Percentiles rank a stretch among this genome's conserved stretches.
These are phyloP conservation scores for Amorpha juglandis DNA, from an alignment of 2,888 invertebrate species.

Conservation along the genomic window DNA sequence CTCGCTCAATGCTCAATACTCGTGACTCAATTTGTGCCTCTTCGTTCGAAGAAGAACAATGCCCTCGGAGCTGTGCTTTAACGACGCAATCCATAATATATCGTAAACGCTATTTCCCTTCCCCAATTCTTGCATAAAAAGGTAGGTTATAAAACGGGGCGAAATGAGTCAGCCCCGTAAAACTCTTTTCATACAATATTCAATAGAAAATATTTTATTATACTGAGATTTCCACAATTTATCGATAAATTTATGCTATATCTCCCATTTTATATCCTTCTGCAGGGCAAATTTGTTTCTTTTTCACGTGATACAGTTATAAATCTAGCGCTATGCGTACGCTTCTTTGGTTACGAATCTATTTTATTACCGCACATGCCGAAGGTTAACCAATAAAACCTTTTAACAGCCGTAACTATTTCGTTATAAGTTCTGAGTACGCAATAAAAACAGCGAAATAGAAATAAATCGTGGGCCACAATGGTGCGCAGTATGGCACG, in stretches of 20 bases:
- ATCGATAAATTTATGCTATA: conserved; percentile 79
- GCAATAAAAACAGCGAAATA: conserved; percentile 81
- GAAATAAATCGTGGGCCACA: conserved; percentile 79
- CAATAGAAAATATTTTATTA: conserved; percentile 83
- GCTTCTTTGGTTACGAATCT: conserved; percentile 80
- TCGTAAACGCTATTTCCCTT: conserved; percentile 56
- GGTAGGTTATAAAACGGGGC: conserved; percentile 74
- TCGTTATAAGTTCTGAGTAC: conserved; percentile 83
- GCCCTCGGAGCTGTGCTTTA: conserved; percentile 43
- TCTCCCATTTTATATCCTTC: conserved; percentile 78
- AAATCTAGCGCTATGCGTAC: conserved; percentile 77
- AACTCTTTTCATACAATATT: conserved; percentile 82
- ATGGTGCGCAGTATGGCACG: conserved; percentile 47
- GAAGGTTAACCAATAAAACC: conserved; percentile 84
- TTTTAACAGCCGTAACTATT: conserved; percentile 84
- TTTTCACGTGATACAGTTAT: conserved; percentile 80
- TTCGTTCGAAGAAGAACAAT: conserved; percentile 66
- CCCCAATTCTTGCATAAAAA: conserved; percentile 71
- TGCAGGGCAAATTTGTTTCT: conserved; percentile 80
- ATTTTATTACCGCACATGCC: conserved; percentile 81
- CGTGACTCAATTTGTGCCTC: conserved; percentile 35
- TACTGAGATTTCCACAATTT: conserved; percentile 82
- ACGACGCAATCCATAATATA: conserved; percentile 49
- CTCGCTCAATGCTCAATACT: conserved; percentile 31
- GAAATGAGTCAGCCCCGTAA: conserved; percentile 78